phyloP scores from a whole-genome alignment of 2,888 invertebrate genomes.

The Dicyrtomina minuta region DNA sequence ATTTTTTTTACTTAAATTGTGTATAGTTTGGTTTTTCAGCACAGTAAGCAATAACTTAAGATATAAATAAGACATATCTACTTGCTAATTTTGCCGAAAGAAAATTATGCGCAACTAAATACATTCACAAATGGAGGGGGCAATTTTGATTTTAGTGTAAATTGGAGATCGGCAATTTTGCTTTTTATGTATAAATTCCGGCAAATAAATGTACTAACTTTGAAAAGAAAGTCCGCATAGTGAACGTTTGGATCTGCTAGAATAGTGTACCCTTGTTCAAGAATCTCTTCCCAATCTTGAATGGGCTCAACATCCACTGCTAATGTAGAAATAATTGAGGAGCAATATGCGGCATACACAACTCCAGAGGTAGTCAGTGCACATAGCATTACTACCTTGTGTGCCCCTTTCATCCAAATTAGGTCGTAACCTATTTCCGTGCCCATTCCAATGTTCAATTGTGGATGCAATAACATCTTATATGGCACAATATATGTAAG shows the following conservation, averaged over 20 bases:
- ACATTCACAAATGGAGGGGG: no score
- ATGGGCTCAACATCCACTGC: conserved; percentile 1
- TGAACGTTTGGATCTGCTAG: neutral
- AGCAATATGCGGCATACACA: conserved; percentile 1
- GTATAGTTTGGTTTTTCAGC: no score
- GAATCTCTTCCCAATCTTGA: neutral
- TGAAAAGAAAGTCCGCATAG: conserved; percentile 1
- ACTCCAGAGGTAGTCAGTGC: neutral
- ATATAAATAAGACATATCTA: no score
- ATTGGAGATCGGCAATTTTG: no score
- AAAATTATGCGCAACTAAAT: no score
- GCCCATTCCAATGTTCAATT: neutral
- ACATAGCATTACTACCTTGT: neutral
- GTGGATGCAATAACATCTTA: neutral
- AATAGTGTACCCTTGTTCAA: conserved; percentile 11
- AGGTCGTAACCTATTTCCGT: neutral
- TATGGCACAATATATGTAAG: no score
- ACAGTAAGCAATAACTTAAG: no score
- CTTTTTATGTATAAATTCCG: no score
- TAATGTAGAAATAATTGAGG: conserved; percentile 9
- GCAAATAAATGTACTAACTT: no score
- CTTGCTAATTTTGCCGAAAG: no score
- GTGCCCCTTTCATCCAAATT: neutral
- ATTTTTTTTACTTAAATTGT: no score
- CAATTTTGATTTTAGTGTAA: no score